A percentile compares a stretch with the other conserved stretches of the same genome.
phyloP scores from a whole-genome alignment of 2,888 invertebrate species.

The Meteorus colon region DNA sequence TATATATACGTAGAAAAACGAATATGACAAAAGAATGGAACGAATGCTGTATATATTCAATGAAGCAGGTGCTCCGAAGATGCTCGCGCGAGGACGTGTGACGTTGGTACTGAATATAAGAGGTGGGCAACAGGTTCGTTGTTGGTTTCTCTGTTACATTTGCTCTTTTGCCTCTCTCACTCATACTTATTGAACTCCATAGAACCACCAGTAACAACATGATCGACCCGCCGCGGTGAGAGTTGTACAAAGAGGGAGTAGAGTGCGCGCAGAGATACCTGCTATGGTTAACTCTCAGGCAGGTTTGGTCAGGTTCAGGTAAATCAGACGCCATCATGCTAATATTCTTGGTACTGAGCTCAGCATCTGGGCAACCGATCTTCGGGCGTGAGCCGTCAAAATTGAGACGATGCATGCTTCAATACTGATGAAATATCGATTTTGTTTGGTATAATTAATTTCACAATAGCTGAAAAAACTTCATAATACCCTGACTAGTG shows the following conservation, averaged over 20 bases:
- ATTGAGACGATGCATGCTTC: too few species aligned
- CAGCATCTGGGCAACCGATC: constrained; percentile 38
- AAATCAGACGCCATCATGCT: constrained; percentile 38
- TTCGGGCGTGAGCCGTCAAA: not conserved
- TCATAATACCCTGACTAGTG: not conserved
- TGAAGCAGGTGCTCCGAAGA: constrained; percentile 38
- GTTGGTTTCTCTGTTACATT: not conserved
- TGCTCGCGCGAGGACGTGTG: constrained; percentile 35
- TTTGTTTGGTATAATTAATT: not conserved
- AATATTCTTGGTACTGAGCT: constrained; percentile 7
- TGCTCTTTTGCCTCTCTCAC: constrained; percentile 10
- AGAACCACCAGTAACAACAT: not conserved
- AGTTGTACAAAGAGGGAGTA: not conserved
- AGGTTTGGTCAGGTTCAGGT: constrained; percentile 18
- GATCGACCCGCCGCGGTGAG: constrained; percentile 17
- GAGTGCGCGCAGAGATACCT: constrained; percentile 22
- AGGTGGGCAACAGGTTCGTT: constrained; percentile 39
- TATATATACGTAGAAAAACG: not conserved
- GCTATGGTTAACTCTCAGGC: constrained; percentile 24
- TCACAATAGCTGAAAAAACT: not conserved
- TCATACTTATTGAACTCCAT: constrained; percentile 9
- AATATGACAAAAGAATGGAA: not conserved
- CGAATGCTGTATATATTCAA: not conserved
- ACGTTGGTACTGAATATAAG: constrained; percentile 33
- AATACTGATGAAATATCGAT: not conserved